Evolutionary conservation across 1,140 invertebrate genomes (phyloP).

Genomic region (Phenacoccus solenopsis): DNA sequence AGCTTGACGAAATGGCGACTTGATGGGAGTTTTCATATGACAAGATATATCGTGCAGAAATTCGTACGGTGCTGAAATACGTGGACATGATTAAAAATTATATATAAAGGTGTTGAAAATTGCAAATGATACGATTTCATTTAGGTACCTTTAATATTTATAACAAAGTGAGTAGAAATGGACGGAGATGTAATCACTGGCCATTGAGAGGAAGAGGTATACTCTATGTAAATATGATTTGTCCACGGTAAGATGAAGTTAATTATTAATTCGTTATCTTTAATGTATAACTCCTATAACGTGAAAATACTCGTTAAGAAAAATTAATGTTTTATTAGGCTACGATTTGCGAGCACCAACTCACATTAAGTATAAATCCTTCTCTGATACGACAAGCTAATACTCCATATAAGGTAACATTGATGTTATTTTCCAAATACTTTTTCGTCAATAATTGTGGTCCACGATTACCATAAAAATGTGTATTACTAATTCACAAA

Average conservation of each 20-base stretch:
- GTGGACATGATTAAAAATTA: not conserved
- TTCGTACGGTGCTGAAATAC: slow-evolving; percentile 52
- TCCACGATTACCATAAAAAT: slow-evolving; percentile 42
- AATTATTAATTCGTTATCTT: slow-evolving; percentile 50
- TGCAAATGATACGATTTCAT: not conserved
- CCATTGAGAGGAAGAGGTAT: slow-evolving; percentile 48
- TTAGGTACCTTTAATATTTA: slow-evolving; percentile 45
- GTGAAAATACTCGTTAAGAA: slow-evolving; percentile 26
- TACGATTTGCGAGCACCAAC: slow-evolving; percentile 29
- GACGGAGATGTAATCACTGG: slow-evolving; percentile 36
- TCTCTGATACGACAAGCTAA: slow-evolving; percentile 63
- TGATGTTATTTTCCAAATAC: slow-evolving; percentile 50
- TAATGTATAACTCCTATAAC: slow-evolving; percentile 36
- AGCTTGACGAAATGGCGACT: slow-evolving; percentile 52
- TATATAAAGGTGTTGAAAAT: slow-evolving; percentile 4
- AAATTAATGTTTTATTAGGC: slow-evolving; percentile 19
- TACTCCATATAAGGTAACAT: slow-evolving; percentile 50
- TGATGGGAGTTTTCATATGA: slow-evolving; percentile 49
- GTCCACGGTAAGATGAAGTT: slow-evolving; percentile 59
- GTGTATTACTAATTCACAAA: slow-evolving; percentile 40
- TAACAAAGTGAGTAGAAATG: slow-evolving; percentile 41
- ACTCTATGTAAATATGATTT: slow-evolving; percentile 58
- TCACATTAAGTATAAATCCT: slow-evolving; percentile 60
- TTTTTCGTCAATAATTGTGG: slow-evolving; percentile 48
- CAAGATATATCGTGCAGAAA: slow-evolving; percentile 69